Evolutionary conservation across 2,113 vertebrate genomes (phyloP).

Genomic region (Butorides virescens): DNA sequence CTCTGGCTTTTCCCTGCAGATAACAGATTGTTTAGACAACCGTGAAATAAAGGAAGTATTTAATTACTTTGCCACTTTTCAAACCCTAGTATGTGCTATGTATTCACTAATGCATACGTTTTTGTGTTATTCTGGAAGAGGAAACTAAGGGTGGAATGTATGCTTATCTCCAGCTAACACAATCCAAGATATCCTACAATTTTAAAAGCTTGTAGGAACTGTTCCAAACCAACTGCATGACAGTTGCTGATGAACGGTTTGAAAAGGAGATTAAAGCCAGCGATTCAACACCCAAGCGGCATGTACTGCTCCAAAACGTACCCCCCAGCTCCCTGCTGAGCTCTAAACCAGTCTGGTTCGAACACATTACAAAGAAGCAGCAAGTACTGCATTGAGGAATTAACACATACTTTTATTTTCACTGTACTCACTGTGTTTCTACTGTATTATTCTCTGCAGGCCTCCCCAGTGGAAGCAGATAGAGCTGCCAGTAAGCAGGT

Average conservation of each 20-base stretch:
- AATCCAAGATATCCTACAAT: slow-evolving; percentile 3
- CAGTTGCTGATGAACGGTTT: background rate
- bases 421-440: background rate
- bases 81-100: background rate
- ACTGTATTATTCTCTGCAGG: slow-evolving; percentile 16
- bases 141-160: background rate
- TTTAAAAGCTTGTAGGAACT: background rate
- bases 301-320: background rate
- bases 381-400: background rate
- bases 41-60: slow-evolving; percentile 53
- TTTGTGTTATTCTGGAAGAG: slow-evolving; percentile 22
- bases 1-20: slow-evolving; percentile 29
- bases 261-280: slow-evolving; percentile 19
- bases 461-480: background rate
- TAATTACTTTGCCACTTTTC: slow-evolving; percentile 39
- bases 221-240: background rate
- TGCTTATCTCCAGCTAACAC: slow-evolving; percentile 45
- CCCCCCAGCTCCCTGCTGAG: background rate
- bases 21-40: slow-evolving; percentile 48
- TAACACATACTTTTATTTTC: background rate
- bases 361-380: background rate
- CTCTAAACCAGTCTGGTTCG: background rate
- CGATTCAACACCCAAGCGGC: fast-evolving
- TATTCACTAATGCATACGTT: background rate
- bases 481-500: background rate